Evolutionary conservation across 1,140 invertebrate genomes (phyloP), one percentile per base, ranked within the genome.

Genomic region (Heliconius eleuchia): DNA sequence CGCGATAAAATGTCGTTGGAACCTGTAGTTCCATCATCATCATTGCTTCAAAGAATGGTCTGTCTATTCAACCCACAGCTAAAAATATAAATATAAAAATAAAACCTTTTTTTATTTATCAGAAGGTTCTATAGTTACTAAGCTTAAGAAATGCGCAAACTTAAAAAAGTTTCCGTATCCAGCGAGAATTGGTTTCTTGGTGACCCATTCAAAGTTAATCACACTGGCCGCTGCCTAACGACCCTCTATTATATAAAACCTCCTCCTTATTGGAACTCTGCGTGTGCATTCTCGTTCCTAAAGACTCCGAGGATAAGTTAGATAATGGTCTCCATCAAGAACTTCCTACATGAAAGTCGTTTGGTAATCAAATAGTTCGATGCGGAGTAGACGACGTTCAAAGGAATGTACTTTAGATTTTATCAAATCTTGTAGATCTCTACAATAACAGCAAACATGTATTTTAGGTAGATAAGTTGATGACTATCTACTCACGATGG

Each of bases 121-220:
- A 60, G 19, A 60, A 3, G 1, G 57, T 60, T 23, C 27, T 60
- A 30, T 30, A 27, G 9, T 66, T 66, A 3, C 60, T 13, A 30
- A 30, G 4, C 23, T 30, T 6, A 66, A 66, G 60, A 66, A 60
- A 66, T 66, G 11, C 60, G 60, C 60, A 27, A 66, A 30, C 60
- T 66, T 66, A 66, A 66, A 60, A 66, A 66, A 66, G 27, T 66
- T 66, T 66, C 60, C 60, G 9, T 66, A 3, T 30, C 23, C 60
- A 30, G 23, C 13, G 60, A 30, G 60, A 66, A 66, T 66, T 66
- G 60, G 60, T 66, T 66, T 66, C 60, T 66, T 66, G 60, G 60
- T 66, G 60, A 66, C 60, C 60, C 60, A 66, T 66, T 66, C 60
- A 66, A 66, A 66, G 60, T 66, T 66, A 66, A 66, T 66, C 60